Evolutionary conservation across 2,888 invertebrate species (phyloP).

Genomic region (Agrochola litura): DNA sequence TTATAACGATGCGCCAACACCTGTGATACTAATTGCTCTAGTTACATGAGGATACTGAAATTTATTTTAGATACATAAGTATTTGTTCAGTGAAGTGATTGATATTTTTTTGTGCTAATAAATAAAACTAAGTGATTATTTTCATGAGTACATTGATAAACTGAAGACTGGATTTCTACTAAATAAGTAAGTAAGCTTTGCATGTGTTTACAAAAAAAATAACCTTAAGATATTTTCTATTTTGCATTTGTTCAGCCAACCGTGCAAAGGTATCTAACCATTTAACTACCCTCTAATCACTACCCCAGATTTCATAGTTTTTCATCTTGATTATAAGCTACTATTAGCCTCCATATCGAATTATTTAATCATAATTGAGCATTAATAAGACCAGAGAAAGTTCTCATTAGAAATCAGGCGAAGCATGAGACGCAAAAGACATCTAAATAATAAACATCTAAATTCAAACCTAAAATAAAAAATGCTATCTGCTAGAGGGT

Average conservation of each 20-base stretch:
- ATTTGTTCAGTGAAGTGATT: slow-evolving; percentile 85
- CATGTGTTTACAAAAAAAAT: slow-evolving; percentile 24
- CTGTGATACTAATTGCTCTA: slow-evolving; percentile 84
- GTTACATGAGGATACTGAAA: slow-evolving; percentile 83
- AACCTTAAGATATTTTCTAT: background rate
- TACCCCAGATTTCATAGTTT: background rate
- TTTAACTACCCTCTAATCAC: background rate
- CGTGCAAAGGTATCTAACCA: background rate
- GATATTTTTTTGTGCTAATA: slow-evolving; percentile 76
- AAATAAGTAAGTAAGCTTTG: slow-evolving; percentile 58
- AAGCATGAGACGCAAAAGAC: background rate
- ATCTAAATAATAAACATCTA: background rate
- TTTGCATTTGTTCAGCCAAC: background rate
- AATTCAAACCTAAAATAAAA: background rate
- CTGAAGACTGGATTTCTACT: slow-evolving; percentile 66
- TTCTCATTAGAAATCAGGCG: slow-evolving; percentile 5
- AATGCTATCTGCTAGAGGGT: background rate
- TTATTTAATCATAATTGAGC: background rate
- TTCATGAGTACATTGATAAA: slow-evolving; percentile 56
- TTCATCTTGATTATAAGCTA: background rate
- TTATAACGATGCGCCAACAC: slow-evolving; percentile 86
- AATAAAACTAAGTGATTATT: slow-evolving; percentile 71
- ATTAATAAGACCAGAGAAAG: background rate
- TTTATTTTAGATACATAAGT: slow-evolving; percentile 78
- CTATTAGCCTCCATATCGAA: background rate